phyloP scores from a whole-genome alignment of 1,140 invertebrate species.

The Epicauta chinensis region DNA sequence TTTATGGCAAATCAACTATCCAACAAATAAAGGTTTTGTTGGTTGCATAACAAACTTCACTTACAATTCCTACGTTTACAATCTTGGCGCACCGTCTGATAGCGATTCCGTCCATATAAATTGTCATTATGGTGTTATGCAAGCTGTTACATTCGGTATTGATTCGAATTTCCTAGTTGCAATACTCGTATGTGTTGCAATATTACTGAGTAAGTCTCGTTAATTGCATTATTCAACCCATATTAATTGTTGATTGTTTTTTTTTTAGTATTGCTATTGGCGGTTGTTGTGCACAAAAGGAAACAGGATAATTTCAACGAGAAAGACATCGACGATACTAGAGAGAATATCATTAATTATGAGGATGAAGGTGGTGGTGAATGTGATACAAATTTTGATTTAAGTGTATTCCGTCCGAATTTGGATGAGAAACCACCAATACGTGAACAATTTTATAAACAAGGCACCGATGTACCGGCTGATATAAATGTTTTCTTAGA shows the following conservation, averaged over 20 bases:
- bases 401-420: slow-evolving; percentile 68
- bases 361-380: slow-evolving; percentile 96
- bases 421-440: slow-evolving; percentile 39
- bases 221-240: slow-evolving; percentile 1
- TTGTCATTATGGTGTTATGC: slow-evolving; percentile 61
- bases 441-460: slow-evolving; percentile 41
- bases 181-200: slow-evolving; percentile 72
- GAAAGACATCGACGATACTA: slow-evolving; percentile 91
- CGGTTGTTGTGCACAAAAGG: slow-evolving; percentile 78
- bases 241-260: slow-evolving; percentile 24
- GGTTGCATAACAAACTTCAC: slow-evolving; percentile 86
- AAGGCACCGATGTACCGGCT: slow-evolving; percentile 30
- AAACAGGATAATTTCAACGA: slow-evolving; percentile 78
- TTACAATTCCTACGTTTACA: slow-evolving; percentile 71
- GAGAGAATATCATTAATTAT: slow-evolving; percentile 96
- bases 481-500: slow-evolving; percentile 89
- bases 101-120: slow-evolving; percentile 59
- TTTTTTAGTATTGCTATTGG: slow-evolving; percentile 68
- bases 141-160: slow-evolving; percentile 71
- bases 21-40: slow-evolving; percentile 60
- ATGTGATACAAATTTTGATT: slow-evolving; percentile 89
- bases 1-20: slow-evolving; percentile 58
- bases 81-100: slow-evolving; percentile 65
- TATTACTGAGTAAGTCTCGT: slow-evolving; percentile 62
- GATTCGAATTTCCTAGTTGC: slow-evolving; percentile 78